Conservation (phyloP, 2,888 invertebrate genomes). For the Polyommatus iphigenia region DNA sequence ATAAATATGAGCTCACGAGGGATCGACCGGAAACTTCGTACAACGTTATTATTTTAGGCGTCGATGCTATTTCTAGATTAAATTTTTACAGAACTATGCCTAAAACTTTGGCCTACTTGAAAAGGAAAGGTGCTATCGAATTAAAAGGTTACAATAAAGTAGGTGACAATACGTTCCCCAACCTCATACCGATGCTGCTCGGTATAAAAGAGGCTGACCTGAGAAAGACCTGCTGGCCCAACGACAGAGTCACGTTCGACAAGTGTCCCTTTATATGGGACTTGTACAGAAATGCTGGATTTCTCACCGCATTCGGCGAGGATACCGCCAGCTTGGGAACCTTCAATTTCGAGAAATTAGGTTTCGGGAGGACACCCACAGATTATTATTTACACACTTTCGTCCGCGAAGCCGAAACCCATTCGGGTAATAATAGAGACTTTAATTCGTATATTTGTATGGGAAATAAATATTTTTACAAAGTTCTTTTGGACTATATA, state of each 20-base stretch:
- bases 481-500: conserved; percentile 86
- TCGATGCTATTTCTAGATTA: conserved; percentile 92
- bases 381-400: conserved; percentile 92
- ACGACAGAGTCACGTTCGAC: conserved; percentile 83
- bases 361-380: conserved; percentile 89
- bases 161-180: conserved; percentile 96
- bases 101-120: conserved; percentile 82
- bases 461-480: conserved; percentile 84
- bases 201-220: conserved; percentile 86
- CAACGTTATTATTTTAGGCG: conserved; percentile 89
- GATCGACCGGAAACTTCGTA: conserved; percentile 57
- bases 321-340: conserved; percentile 89
- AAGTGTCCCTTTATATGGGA: conserved; percentile 93
- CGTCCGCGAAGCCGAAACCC: conserved; percentile 83
- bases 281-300: conserved; percentile 85
- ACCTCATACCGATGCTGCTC: conserved; percentile 89
- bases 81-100: conserved; percentile 93
- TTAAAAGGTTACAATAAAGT: conserved; percentile 95
- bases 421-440: conserved; percentile 83
- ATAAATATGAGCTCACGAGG: conserved; percentile 45
- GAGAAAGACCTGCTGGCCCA: conserved; percentile 82
- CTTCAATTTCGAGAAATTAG: conserved; percentile 89
- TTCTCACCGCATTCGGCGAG: conserved; percentile 90
- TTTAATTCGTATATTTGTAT: conserved; percentile 85
- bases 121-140: conserved; percentile 84